Evolutionary conservation across 2,113 vertebrate genomes (phyloP).

Genomic region (Prolemur simus): DNA sequence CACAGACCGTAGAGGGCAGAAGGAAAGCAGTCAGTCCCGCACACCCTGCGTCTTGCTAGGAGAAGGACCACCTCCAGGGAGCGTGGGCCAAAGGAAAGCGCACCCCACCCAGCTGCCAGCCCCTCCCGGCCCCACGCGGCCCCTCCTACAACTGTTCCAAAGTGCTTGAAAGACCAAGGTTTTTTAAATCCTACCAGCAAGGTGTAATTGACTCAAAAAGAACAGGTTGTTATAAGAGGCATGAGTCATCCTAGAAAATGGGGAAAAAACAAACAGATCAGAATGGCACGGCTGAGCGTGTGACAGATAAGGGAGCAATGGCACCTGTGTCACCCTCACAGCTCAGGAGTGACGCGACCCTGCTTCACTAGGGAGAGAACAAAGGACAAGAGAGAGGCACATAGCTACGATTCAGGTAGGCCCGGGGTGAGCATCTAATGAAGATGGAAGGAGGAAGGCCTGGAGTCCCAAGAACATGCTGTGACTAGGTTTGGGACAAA

Average conservation of each 20-base stretch:
- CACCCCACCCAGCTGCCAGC: background rate
- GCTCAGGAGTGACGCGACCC: background rate
- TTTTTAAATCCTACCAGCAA: background rate
- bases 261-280: background rate
- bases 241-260: background rate
- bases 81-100: background rate
- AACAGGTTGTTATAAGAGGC: background rate
- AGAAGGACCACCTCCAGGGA: background rate
- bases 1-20: background rate
- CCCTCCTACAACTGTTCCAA: background rate
- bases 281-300: rapidly evolving
- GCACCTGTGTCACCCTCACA: background rate
- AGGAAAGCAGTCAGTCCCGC: background rate
- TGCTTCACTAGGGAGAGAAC: background rate
- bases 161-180: background rate
- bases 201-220: background rate
- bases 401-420: rapidly evolving
- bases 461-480: rapidly evolving
- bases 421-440: background rate
- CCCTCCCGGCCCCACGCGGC: background rate
- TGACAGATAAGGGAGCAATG: background rate
- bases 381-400: background rate
- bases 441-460: background rate
- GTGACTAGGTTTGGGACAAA: no score
- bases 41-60: background rate